Percentiles rank a stretch among this genome's conserved stretches.
Conservation (phyloP, 2,797 vertebrate species). For the Phrynocephalus vlangalii region DNA sequence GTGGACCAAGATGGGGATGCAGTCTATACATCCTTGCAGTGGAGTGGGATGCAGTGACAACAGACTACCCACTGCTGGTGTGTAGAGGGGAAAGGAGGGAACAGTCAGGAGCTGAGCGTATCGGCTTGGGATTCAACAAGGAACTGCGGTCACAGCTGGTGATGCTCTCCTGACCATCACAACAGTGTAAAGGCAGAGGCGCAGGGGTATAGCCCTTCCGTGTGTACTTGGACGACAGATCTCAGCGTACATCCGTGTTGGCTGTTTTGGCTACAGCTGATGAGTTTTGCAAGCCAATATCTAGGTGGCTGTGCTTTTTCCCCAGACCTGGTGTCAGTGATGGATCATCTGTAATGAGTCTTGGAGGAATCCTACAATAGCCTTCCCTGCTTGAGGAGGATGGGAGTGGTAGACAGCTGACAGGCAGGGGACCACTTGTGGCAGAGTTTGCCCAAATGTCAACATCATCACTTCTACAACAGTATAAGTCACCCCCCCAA, state of each 20-base stretch:
- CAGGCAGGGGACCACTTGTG: neutral
- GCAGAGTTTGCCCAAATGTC: neutral
- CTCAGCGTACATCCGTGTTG: too few relatives aligned
- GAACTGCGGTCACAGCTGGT: neutral
- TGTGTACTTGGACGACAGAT: too few relatives aligned
- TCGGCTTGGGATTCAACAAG: neutral
- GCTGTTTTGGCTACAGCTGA: too few relatives aligned
- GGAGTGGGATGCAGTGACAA: conserved; percentile 84
- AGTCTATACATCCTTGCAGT: conserved; percentile 88
- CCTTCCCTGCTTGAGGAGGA: neutral
- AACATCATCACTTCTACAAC: neutral
- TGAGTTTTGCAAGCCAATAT: too few relatives aligned
- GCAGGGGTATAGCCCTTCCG: too few relatives aligned
- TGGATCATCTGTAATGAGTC: neutral
- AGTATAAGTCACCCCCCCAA: neutral
- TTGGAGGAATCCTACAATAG: neutral
- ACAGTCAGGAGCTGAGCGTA: neutral
- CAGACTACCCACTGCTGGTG: too few relatives aligned
- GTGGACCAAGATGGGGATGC: conserved; percentile 66
- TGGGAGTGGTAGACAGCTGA: neutral
- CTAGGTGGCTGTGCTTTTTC: too few relatives aligned
- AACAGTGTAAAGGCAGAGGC: too few relatives aligned
- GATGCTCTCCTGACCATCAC: neutral
- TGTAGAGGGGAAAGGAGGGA: too few relatives aligned
- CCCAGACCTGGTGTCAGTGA: too few relatives aligned